Base-by-base conservation (phyloP, 2,888 invertebrate genomes). In the Nomada fucata region DNA sequence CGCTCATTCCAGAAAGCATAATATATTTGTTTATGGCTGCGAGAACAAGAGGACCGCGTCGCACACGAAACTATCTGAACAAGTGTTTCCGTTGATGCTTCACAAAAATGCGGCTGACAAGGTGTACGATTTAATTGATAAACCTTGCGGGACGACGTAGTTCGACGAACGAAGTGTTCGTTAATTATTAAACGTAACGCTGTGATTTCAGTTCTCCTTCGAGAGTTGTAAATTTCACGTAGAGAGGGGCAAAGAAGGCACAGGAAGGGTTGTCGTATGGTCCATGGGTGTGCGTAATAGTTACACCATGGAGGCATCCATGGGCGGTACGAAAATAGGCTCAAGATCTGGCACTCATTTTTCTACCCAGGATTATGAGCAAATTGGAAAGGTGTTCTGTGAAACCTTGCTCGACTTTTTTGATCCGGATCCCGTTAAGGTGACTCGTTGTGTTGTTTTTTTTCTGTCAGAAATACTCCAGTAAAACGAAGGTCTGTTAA, bases 11-110 rank as follows among this genome's bases (percentile, higher is more conserved):
- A 95, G 98, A 85, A 97, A 97, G 93, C 98, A 98, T 94, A 99
- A 99, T 94, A 97, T 98, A 91, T 99, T 99, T 94, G 96, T 99
- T 91, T 99, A 98, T 93, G 99, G 99, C 88, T 99, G 99, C 94
- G 98, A 98, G 94, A 97, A 96, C 94, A 95, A 97, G 90, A 95
- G 97, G 90, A 89, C 92, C 7, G 96, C 96, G 88, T 95, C 96
- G 20, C 97, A 97, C 68, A 96, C 96, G 92, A 96, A 96, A 90
- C 95, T 99, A 70, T 96, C 97, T 85, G 98, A 98, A 93, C 98
- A 98, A 95, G 97, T 99, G 65, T 99, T 98, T 94, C 98, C 99
- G 7, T 94, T 98, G 87, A 98, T 99, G 97, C 94, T 99, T 87
- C 98, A 98, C 92, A 98, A 98, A 95, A 98, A 98, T 94, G 96